Conservation (phyloP, 1,140 invertebrate genomes). For the Zaprionus nigranus region DNA sequence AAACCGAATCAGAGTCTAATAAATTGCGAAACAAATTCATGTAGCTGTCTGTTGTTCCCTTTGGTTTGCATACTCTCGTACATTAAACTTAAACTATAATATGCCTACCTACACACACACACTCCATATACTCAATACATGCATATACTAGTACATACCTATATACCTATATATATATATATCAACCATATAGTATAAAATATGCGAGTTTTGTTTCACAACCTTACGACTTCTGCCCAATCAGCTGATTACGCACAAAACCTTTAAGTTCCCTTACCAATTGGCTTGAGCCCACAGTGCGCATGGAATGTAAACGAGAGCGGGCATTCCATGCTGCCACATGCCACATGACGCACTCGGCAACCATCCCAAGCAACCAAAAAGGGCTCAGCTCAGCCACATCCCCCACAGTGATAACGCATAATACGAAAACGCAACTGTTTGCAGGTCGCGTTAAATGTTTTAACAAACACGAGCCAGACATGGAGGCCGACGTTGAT, state of each 20-base stretch:
- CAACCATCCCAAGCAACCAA: conserved; percentile 4
- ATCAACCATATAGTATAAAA: conserved; percentile 16
- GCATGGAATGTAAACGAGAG: conserved; percentile 71
- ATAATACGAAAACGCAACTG: conserved; percentile 83
- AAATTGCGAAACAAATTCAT: conserved; percentile 29
- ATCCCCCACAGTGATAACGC: conserved; percentile 76
- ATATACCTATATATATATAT: conserved; percentile 21
- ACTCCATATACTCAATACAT: conserved; percentile 14
- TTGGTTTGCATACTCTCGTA: conserved; percentile 53
- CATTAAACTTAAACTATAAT: conserved; percentile 14
- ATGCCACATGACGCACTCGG: conserved; percentile 20
- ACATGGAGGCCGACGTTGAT: conserved; percentile 38
- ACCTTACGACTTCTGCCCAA: conserved; percentile 24
- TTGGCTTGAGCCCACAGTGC: conserved; percentile 62
- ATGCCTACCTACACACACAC: conserved; percentile 14
- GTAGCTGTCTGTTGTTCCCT: conserved; percentile 58
- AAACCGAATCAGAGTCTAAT: conserved; percentile 27
- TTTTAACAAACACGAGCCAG: conserved; percentile 61
- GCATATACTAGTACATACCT: conserved; percentile 15
- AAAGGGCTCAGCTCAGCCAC: conserved; percentile 11
- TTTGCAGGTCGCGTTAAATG: conserved; percentile 83
- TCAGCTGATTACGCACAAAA: conserved; percentile 41
- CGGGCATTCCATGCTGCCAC: conserved; percentile 38
- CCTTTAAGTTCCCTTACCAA: conserved; percentile 46
- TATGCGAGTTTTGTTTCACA: conserved; percentile 33